A percentile compares a stretch with the other conserved stretches of the same genome.
Evolutionary conservation across 1,140 invertebrate species (phyloP).

Genomic region (Apis laboriosa): DNA sequence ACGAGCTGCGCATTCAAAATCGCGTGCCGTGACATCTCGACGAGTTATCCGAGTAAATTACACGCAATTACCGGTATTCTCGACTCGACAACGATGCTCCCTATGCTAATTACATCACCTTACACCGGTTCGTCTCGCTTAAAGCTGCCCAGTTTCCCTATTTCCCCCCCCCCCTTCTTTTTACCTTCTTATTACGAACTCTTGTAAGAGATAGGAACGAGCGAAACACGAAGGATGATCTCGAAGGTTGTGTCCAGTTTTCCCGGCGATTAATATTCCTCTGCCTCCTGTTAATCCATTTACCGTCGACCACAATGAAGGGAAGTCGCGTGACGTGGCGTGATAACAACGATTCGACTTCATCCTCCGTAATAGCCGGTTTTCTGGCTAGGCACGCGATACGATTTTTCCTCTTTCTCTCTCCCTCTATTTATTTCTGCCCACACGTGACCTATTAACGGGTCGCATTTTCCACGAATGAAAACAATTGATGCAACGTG

Average conservation of each 20-base stretch:
- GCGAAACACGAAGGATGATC: too few species aligned
- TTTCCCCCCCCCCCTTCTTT: background rate
- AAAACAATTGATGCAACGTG: constrained; percentile 40
- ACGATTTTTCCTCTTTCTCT: constrained; percentile 10
- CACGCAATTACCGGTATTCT: constrained; percentile 39
- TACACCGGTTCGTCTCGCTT: background rate
- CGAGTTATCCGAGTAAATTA: constrained; percentile 47
- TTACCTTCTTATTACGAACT: background rate
- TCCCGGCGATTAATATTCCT: background rate
- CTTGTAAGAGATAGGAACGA: background rate
- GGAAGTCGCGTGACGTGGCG: constrained; percentile 8
- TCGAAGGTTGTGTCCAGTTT: background rate
- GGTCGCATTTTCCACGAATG: background rate
- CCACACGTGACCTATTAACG: constrained; percentile 46
- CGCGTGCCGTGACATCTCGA: constrained; percentile 49
- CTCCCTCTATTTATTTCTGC: constrained; percentile 18
- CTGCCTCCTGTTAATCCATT: background rate
- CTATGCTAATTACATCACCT: constrained; percentile 38
- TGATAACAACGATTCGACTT: constrained; percentile 33
- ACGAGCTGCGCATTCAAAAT: constrained; percentile 6
- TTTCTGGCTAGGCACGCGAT: constrained; percentile 22
- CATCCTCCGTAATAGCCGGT: constrained; percentile 31
- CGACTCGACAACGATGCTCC: background rate
- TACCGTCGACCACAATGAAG: background rate
- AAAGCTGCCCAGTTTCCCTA: background rate